Conservation (phyloP, 1,140 invertebrate species). For the Battus philenor region DNA sequence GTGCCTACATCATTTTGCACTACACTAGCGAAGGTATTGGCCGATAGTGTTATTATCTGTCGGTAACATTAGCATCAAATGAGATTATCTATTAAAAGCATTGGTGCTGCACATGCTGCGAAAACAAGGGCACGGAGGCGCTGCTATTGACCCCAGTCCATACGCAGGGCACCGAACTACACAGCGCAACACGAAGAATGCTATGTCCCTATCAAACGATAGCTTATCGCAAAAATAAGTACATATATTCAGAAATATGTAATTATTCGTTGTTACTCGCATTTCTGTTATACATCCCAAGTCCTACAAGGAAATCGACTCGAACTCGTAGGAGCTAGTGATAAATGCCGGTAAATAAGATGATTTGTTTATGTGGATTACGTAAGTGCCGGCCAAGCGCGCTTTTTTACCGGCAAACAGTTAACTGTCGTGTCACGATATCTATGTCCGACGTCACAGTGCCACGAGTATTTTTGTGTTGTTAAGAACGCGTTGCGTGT, state of each 20-base stretch:
- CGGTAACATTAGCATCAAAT: slow-evolving; percentile 30
- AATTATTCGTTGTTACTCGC: too few relatives aligned
- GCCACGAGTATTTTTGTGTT: slow-evolving; percentile 2
- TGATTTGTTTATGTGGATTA: slow-evolving; percentile 14
- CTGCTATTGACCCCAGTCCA: slow-evolving; percentile 4
- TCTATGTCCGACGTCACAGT: slow-evolving; percentile 5
- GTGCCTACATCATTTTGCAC: too few relatives aligned
- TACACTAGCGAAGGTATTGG: neutral
- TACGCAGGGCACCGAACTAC: too few relatives aligned
- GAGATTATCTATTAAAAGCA: too few relatives aligned
- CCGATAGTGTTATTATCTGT: slow-evolving; percentile 10
- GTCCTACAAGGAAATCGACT: slow-evolving; percentile 1
- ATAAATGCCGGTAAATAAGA: slow-evolving; percentile 6
- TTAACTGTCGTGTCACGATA: slow-evolving; percentile 13
- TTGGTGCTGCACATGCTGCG: slow-evolving; percentile 27
- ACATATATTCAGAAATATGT: too few relatives aligned
- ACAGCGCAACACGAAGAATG: neutral
- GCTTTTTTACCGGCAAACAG: slow-evolving; percentile 10
- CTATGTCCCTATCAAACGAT: too few relatives aligned
- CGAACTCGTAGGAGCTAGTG: neutral
- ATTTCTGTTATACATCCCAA: too few relatives aligned
- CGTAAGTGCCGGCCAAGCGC: slow-evolving; percentile 11
- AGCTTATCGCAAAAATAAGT: slow-evolving; percentile 11
- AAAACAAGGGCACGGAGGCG: slow-evolving; percentile 31
- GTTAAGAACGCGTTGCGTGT: slow-evolving; percentile 3